A percentile compares a stretch with the other conserved stretches of the same genome.
These are phyloP conservation scores for Myzus persicae DNA, from an alignment of 1,140 invertebrate genomes.

Conservation along the genomic window DNA sequence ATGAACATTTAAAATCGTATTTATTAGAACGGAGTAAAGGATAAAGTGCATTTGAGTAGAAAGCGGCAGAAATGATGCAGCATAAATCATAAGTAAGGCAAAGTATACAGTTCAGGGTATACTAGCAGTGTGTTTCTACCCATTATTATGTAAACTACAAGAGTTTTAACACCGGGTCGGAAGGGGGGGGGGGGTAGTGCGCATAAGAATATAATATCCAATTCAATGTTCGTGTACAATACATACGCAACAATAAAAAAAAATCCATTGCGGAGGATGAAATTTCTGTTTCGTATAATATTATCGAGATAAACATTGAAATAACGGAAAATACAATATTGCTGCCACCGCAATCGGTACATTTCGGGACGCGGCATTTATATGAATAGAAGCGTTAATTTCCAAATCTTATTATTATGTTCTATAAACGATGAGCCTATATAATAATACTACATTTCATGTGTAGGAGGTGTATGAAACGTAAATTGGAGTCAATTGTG, in stretches of 20 bases:
- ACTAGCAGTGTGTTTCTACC: not conserved
- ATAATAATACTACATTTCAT: not conserved
- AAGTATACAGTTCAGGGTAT: not conserved
- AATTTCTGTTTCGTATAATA: not conserved
- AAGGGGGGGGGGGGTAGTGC: not conserved
- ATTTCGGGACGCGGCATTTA: not conserved
- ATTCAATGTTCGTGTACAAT: not conserved
- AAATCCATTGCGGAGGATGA: not conserved
- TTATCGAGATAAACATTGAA: not conserved
- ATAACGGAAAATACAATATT: not conserved
- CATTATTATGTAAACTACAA: not conserved
- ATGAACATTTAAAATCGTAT: not conserved
- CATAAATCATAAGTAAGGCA: not conserved
- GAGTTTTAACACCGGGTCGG: not conserved
- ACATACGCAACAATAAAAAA: not conserved
- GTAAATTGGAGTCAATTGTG: not conserved
- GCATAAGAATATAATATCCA: not conserved
- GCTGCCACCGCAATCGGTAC: not conserved
- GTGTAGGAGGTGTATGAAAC: not conserved
- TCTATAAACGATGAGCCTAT: not conserved
- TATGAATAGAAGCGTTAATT: conserved; percentile 4
- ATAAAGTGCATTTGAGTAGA: not conserved
- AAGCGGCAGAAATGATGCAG: not conserved
- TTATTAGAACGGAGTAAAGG: not conserved
- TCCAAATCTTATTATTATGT: not conserved